Base-by-base conservation (phyloP, 2,113 vertebrate genomes). In the Lasiurus cinereus region DNA sequence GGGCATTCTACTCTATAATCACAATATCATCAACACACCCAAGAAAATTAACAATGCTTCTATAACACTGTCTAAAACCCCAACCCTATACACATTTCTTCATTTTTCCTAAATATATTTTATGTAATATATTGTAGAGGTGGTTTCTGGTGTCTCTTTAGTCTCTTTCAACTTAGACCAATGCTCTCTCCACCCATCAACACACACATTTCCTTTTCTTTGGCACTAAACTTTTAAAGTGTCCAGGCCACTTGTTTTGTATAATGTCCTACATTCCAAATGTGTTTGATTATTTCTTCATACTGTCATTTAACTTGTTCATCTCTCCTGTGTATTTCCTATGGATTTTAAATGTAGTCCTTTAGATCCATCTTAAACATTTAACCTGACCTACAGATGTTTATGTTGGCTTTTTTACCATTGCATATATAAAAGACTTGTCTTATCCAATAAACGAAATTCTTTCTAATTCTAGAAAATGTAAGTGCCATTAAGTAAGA, bases 401-500 rank as follows among this genome's bases (percentile, higher is more conserved):
- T 83, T 74, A 84, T 4, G 39, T 52, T 64, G n/a, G n/a, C 21
- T 24, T 80, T 88, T 88, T 46, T 79, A 64, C 64, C 46, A 14
- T 36, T 52, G 6, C 19, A 59, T 59, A 13, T 66, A 72, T 85
- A 77, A 80, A 77, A 88, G 6, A 83, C 69, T 90, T 29, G n/a
- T 19, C 19, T 88, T 91, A 43, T 46, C 27, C 73, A 88, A 11
- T 48, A 83, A 69, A 88, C 18, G 39, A n/a, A 83, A 87, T 13
- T 24, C 56, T 84, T 74, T 80, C 39, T 80, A 52, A 79, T 27
- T 93, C 80, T n/a, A 64, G 88, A 64, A 91, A 88, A 76, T 80
- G 6, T 43, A 67, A 85, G 16, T 27, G 62, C 70, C 22, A 76
- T 11, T 84, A 64, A 50, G 21, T 39, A n/a, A 94, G 29, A 76